Base-by-base conservation (phyloP, 1,140 invertebrate genomes). In the Pseudomyrmex concolor region DNA sequence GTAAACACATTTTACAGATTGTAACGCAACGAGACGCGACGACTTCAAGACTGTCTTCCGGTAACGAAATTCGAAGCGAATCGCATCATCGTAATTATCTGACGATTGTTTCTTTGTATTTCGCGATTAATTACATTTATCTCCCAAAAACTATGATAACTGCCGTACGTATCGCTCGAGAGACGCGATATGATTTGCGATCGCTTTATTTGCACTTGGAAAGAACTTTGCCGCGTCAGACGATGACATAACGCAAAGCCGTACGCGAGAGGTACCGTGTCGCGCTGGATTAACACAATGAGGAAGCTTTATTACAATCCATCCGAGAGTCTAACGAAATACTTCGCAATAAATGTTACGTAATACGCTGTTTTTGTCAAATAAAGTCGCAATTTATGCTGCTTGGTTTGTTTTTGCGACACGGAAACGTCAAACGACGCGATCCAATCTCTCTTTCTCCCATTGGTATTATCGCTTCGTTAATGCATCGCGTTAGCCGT, bases 301-400 rank as follows among this genome's bases (percentile, higher is more conserved):
- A 34, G 2, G 13, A 48, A 71, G 43, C 19, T 71, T 59, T 50
- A 59, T 70, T 71, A 43, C 43, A 12, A 80, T 59, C n/a, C 43
- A 48, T 1, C 19, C 19, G 76, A 78, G 76, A 78, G 68, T 59
- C 43, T 12, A 48, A 12, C 54, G 43, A 70, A 70, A 78, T 71
- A 50, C 5, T 50, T 1, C 15, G n/a, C n/a, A 22, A 50, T 25
- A 43, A 60, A 59, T 8, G 66, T 59, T 25, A 48, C 34, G n/a
- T 1, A 7, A 22, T 51, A 12, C 34, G 62, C 25, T 54, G 67
- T n/a, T 4, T 78, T 59, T 34, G 13, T n/a, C 4, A 66, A 43
- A 25, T n/a, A 1, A 43, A 43, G 17, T 4, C 34, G 2, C 9
- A 19, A 57, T 10, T 22, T 13, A 17, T 1, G 22, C 34, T 17